These are phyloP conservation scores for Cantharis rustica DNA, from an alignment of 2,888 invertebrate genomes.

Conservation along the genomic window DNA sequence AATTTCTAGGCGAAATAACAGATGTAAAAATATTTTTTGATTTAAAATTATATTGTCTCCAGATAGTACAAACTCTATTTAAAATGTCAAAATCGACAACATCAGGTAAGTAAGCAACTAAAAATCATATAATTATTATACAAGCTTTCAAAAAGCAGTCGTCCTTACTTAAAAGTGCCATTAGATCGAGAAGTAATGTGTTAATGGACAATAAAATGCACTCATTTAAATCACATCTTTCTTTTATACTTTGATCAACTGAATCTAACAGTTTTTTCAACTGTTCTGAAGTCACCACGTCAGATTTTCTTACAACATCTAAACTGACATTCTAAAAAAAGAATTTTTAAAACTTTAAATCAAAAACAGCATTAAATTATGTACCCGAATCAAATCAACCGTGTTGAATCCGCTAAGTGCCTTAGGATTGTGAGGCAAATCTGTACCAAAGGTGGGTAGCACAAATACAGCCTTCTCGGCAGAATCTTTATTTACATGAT, in stretches of 20 bases:
- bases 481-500: background rate
- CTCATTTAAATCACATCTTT: conserved; percentile 50
- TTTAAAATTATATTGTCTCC: conserved; percentile 17
- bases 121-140: background rate
- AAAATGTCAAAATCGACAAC: background rate
- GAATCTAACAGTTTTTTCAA: background rate
- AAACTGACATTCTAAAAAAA: conserved; percentile 29
- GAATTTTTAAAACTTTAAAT: background rate
- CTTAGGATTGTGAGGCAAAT: conserved; percentile 15
- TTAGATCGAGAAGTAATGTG: conserved; percentile 43
- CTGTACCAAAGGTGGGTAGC: conserved; percentile 31
- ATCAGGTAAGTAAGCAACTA: conserved; percentile 15
- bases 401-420: conserved; percentile 24
- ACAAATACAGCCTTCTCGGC: conserved; percentile 34
- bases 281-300: background rate
- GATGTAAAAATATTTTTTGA: conserved; percentile 42
- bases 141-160: background rate
- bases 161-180: conserved; percentile 44
- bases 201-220: conserved; percentile 40
- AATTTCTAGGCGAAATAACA: conserved; percentile 45
- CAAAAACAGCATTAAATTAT: background rate
- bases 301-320: conserved; percentile 18
- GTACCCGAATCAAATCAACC: conserved; percentile 45
- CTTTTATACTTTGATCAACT: conserved; percentile 33
- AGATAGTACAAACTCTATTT: conserved; percentile 1